These are phyloP conservation scores for Ligdia adustata DNA, from an alignment of 2,888 invertebrate genomes.

Conservation along the genomic window DNA sequence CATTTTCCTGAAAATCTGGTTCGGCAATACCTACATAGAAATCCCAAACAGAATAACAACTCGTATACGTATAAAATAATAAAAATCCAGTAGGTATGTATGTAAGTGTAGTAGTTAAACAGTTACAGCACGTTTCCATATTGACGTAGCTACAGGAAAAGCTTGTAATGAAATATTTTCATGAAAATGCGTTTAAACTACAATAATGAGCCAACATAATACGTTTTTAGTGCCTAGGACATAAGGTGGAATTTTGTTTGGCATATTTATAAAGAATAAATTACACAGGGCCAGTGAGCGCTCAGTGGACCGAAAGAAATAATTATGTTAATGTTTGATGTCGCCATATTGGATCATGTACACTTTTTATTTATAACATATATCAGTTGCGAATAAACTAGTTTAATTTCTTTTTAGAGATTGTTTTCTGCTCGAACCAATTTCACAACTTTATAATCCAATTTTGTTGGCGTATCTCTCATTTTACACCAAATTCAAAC, in stretches of 20 bases:
- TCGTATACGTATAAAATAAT: no score
- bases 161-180: conserved; percentile 33
- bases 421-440: no score
- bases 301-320: conserved; percentile 40
- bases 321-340: conserved; percentile 41
- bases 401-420: no score
- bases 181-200: conserved; percentile 34
- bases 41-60: no score
- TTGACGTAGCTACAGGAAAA: conserved; percentile 20
- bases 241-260: conserved; percentile 21
- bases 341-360: conserved; percentile 29
- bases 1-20: neutral
- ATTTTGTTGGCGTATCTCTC: no score
- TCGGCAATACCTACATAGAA: neutral
- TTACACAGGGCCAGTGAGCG: conserved; percentile 33
- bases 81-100: no score
- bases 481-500: no score
- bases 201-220: conserved; percentile 32
- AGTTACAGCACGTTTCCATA: conserved; percentile 22
- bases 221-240: conserved; percentile 1
- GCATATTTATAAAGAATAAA: conserved; percentile 32
- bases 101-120: no score
- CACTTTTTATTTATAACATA: conserved; percentile 11
- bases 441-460: no score
- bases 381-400: no score